phyloP scores from a whole-genome alignment of 2,888 invertebrate species.

The Hirtodrosophila histrioides region DNA sequence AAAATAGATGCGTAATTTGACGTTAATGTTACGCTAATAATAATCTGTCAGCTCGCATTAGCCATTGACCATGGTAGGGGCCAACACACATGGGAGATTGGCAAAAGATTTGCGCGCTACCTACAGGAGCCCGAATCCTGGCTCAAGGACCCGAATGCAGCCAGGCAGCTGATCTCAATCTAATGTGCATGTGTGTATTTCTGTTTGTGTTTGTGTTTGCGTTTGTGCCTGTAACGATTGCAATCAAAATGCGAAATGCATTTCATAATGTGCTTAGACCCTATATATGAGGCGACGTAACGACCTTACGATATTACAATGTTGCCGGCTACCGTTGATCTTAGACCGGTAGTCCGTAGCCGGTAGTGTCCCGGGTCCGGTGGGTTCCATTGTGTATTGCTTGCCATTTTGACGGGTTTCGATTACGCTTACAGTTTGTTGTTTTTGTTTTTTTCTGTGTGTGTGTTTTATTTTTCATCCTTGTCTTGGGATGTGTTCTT shows the following conservation, averaged over 20 bases:
- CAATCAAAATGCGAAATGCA: constrained; percentile 60
- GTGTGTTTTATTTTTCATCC: neutral
- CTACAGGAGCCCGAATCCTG: constrained; percentile 18
- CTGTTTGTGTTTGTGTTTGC: constrained; percentile 21
- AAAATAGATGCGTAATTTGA: constrained; percentile 80
- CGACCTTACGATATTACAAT: constrained; percentile 31
- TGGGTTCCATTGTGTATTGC: constrained; percentile 52
- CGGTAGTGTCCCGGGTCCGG: constrained; percentile 23
- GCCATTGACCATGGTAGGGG: constrained; percentile 5
- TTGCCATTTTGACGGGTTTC: constrained; percentile 79
- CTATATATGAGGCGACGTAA: constrained; percentile 48
- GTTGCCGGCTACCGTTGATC: constrained; percentile 32
- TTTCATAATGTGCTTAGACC: constrained; percentile 61
- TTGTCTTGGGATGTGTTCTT: constrained; percentile 6
- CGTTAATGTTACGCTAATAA: constrained; percentile 83
- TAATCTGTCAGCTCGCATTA: constrained; percentile 81
- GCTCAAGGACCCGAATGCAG: constrained; percentile 20
- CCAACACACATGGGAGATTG: constrained; percentile 29
- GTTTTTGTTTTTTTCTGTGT: constrained; percentile 19
- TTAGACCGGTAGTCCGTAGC: constrained; percentile 6
- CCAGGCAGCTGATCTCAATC: constrained; percentile 64
- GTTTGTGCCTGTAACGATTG: constrained; percentile 38
- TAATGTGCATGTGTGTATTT: constrained; percentile 33
- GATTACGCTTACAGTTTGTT: constrained; percentile 59
- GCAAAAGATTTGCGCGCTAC: constrained; percentile 25